Evolutionary conservation across 2,888 invertebrate species (phyloP).

Genomic region (Sinhomidia bicolor): DNA sequence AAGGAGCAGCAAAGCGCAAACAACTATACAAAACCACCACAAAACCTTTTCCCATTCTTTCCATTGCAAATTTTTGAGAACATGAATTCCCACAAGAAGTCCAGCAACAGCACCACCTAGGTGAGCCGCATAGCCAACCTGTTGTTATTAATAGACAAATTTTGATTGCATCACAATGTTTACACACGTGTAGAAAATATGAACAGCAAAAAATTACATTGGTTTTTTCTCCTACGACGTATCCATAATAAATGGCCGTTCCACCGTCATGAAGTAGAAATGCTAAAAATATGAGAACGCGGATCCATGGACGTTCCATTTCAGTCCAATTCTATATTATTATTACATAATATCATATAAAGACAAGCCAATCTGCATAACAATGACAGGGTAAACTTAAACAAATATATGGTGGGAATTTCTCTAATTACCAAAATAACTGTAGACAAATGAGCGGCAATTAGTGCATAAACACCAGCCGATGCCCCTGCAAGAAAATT

Average conservation of each 20-base stretch:
- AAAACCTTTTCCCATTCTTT: constrained; percentile 90
- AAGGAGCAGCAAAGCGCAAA: constrained; percentile 87
- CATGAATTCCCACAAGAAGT: constrained; percentile 90
- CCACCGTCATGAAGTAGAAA: constrained; percentile 93
- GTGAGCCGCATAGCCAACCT: constrained; percentile 97
- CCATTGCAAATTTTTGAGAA: constrained; percentile 90
- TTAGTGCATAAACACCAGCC: constrained; percentile 96
- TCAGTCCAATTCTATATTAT: constrained; percentile 95
- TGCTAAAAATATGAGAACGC: constrained; percentile 86
- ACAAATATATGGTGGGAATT: no score
- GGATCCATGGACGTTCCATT: constrained; percentile 93
- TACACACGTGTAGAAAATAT: background rate
- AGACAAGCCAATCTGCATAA: no score
- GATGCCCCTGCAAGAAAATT: constrained; percentile 92
- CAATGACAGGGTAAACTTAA: no score
- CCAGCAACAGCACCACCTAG: constrained; percentile 89
- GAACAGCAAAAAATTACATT: constrained; percentile 81
- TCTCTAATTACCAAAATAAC: constrained; percentile 98
- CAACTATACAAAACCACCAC: constrained; percentile 90
- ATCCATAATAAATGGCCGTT: constrained; percentile 94
- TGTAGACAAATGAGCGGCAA: constrained; percentile 96
- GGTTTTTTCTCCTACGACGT: constrained; percentile 87
- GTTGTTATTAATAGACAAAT: constrained; percentile 20
- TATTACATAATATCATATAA: background rate
- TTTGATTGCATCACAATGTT: constrained; percentile 60